These are phyloP conservation scores for Misgurnus mizolepis DNA, from an alignment of 2,113 vertebrate genomes.

Conservation along the genomic window DNA sequence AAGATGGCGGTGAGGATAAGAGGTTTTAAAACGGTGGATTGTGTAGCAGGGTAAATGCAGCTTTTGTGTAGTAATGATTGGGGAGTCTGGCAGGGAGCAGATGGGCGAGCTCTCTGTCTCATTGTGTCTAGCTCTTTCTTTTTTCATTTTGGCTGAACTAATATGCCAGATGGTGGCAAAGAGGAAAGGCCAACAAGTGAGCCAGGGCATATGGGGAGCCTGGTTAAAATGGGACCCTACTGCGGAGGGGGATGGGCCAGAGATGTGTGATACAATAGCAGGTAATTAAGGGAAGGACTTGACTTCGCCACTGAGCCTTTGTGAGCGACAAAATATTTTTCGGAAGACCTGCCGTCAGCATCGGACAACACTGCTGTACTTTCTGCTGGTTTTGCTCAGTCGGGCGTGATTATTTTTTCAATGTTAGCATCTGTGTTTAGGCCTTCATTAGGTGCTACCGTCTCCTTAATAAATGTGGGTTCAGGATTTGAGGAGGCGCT, in stretches of 20 bases:
- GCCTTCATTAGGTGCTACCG: constrained; percentile 45
- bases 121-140: constrained; percentile 77
- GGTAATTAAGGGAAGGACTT: constrained; percentile 79
- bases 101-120: constrained; percentile 80
- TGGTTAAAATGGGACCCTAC: constrained; percentile 97
- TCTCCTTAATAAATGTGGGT: constrained; percentile 29
- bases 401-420: constrained; percentile 43
- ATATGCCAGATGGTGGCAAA: constrained; percentile 94
- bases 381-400: constrained; percentile 46
- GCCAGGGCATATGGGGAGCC: constrained; percentile 97
- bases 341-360: constrained; percentile 46
- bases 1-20: constrained; percentile 82
- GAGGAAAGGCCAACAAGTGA: constrained; percentile 92
- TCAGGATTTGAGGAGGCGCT: not conserved
- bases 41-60: constrained; percentile 91
- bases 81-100: constrained; percentile 86
- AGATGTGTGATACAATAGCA: constrained; percentile 75
- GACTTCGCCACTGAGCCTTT: constrained; percentile 68
- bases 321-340: constrained; percentile 57
- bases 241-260: constrained; percentile 83
- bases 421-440: constrained; percentile 50
- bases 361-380: constrained; percentile 47
- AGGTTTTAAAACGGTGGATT: constrained; percentile 85
- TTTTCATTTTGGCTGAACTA: constrained; percentile 85
- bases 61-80: constrained; percentile 84